phyloP scores from a whole-genome alignment of 2,888 invertebrate genomes.

The Sialis fuliginosa region DNA sequence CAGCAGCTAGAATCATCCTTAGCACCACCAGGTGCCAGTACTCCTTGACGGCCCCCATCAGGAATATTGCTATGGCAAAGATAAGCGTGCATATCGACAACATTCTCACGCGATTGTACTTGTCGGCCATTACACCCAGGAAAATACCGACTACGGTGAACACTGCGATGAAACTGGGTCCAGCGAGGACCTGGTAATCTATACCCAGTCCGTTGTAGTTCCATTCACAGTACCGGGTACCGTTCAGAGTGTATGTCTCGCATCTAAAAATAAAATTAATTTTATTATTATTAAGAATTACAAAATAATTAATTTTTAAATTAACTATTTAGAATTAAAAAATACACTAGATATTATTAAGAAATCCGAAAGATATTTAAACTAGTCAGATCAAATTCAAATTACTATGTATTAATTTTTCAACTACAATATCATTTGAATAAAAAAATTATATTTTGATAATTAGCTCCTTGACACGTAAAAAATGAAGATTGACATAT shows the following conservation, averaged over 20 bases:
- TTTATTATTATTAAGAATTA: too few relatives aligned
- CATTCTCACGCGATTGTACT: constrained; percentile 54
- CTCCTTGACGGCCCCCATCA: constrained; percentile 69
- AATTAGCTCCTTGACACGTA: too few relatives aligned
- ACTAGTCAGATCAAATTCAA: too few relatives aligned
- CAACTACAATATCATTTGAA: too few relatives aligned
- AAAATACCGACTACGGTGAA: constrained; percentile 78
- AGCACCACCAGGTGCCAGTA: constrained; percentile 84
- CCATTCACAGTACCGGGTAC: constrained; percentile 72
- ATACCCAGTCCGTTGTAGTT: constrained; percentile 82
- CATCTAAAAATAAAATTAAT: constrained; percentile 33
- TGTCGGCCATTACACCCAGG: constrained; percentile 69
- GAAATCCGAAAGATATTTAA: too few relatives aligned
- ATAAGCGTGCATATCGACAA: constrained; percentile 60
- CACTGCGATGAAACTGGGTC: constrained; percentile 82
- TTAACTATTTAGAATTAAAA: too few relatives aligned
- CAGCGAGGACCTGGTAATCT: constrained; percentile 83
- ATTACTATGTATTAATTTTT: too few relatives aligned
- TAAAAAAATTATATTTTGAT: too few relatives aligned
- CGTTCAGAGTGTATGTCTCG: constrained; percentile 43
- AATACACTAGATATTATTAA: too few relatives aligned
- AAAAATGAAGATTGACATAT: too few relatives aligned
- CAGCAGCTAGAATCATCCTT: constrained; percentile 73
- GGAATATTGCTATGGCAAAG: constrained; percentile 64
- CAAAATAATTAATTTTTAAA: background rate